Evolutionary conservation across 1,140 invertebrate species (phyloP).

Genomic region (Arctopsyche grandis): DNA sequence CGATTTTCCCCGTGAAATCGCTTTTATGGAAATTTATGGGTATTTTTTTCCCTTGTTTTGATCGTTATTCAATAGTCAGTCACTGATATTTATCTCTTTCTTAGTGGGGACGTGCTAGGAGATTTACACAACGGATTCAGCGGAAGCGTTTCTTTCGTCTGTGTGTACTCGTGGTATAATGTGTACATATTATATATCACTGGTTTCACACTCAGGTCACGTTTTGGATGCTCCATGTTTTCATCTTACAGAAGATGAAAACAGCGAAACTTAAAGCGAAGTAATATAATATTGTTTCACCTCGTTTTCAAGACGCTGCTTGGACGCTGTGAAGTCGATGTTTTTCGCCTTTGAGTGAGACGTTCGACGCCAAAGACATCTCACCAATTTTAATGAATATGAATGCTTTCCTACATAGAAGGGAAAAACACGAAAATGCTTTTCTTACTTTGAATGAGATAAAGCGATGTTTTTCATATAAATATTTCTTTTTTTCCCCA

Average conservation of each 20-base stretch:
- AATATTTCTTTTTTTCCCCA: no score
- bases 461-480: no score
- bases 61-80: conserved; percentile 22
- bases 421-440: conserved; percentile 38
- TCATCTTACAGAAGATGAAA: conserved; percentile 31
- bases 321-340: background rate
- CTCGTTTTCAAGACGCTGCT: conserved; percentile 15
- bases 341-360: background rate
- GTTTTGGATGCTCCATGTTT: conserved; percentile 33
- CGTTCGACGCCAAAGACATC: conserved; percentile 1
- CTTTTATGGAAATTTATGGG: background rate
- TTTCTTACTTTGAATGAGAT: conserved; percentile 8
- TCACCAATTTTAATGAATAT: conserved; percentile 43
- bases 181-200: conserved; percentile 23
- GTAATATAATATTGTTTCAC: conserved; percentile 35
- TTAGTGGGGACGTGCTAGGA: background rate
- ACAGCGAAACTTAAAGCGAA: conserved; percentile 34
- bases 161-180: conserved; percentile 12
- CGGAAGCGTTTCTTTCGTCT: background rate
- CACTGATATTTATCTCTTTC: conserved; percentile 14
- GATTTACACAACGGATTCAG: background rate
- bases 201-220: conserved; percentile 15
- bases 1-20: background rate
- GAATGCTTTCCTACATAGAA: conserved; percentile 38
- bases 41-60: background rate